phyloP scores from a whole-genome alignment of 2,797 vertebrate genomes.

The Lindbergichthys nudifrons region DNA sequence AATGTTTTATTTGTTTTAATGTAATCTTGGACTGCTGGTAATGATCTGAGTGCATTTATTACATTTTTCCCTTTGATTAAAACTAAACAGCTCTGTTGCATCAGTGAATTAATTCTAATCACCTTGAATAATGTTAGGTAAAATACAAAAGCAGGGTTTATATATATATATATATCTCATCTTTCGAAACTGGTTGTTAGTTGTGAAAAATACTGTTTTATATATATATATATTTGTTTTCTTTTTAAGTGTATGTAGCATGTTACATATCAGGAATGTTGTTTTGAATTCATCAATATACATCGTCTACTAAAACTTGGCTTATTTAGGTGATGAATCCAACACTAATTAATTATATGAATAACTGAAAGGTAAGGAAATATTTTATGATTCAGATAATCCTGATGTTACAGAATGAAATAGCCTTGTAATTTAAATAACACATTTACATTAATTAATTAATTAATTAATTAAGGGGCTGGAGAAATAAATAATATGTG shows the following conservation, averaged over 20 bases:
- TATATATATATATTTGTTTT: not conserved
- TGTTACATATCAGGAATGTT: not conserved
- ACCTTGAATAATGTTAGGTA: not conserved
- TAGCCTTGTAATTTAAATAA: not conserved
- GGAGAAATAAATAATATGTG: conserved; percentile 1
- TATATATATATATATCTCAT: not conserved
- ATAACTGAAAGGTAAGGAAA: not conserved
- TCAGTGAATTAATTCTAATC: conserved; percentile 15
- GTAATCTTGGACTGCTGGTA: not conserved
- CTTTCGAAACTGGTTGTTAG: no score
- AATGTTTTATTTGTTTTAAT: conserved; percentile 20
- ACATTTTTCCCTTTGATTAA: not conserved
- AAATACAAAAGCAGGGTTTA: not conserved
- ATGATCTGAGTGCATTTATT: conserved; percentile 5
- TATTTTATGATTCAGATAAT: not conserved
- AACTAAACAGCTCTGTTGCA: not conserved
- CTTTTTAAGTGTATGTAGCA: no score
- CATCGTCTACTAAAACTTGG: not conserved
- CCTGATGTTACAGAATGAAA: not conserved
- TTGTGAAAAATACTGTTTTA: no score
- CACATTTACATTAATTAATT: conserved; percentile 6
- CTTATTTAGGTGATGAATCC: not conserved
- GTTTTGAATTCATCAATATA: not conserved
- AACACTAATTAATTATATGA: not conserved
- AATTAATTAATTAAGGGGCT: conserved; percentile 6